Conservation (phyloP, 1,140 invertebrate species). For the Drosophila saltans region DNA sequence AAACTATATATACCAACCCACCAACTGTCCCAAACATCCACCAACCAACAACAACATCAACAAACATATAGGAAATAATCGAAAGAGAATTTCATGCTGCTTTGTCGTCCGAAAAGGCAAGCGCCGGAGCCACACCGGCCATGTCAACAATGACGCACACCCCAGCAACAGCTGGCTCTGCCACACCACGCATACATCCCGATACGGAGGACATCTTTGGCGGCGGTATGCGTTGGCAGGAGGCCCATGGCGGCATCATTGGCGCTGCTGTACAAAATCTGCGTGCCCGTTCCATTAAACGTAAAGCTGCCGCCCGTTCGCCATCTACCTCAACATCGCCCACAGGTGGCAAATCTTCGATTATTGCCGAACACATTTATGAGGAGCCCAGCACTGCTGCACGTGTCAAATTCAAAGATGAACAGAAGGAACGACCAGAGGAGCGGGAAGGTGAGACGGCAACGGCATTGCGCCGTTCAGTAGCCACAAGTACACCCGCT, state of each 20-base stretch:
- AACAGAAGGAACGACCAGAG: conserved; percentile 14
- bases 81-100: conserved; percentile 83
- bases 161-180: conserved; percentile 47
- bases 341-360: conserved; percentile 14
- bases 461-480: conserved; percentile 49
- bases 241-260: conserved; percentile 77
- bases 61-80: conserved; percentile 77
- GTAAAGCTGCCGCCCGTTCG: conserved; percentile 48
- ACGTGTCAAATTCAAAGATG: conserved; percentile 63
- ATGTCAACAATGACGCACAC: conserved; percentile 55
- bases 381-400: conserved; percentile 55
- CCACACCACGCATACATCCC: conserved; percentile 32
- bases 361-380: conserved; percentile 66
- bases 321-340: conserved; percentile 41
- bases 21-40: conserved; percentile 50
- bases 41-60: conserved; percentile 15
- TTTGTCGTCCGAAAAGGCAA: conserved; percentile 82
- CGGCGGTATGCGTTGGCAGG: conserved; percentile 72
- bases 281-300: conserved; percentile 74
- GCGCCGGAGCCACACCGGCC: conserved; percentile 52
- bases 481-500: conserved; percentile 78
- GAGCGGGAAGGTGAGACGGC: conserved; percentile 23
- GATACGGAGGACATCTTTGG: conserved; percentile 54
- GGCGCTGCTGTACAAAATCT: conserved; percentile 74
- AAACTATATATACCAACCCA: conserved; percentile 52